A percentile compares a stretch with the other conserved stretches of the same genome.
phyloP scores from a whole-genome alignment of 2,797 vertebrate genomes.

The Sternotherus odoratus region DNA sequence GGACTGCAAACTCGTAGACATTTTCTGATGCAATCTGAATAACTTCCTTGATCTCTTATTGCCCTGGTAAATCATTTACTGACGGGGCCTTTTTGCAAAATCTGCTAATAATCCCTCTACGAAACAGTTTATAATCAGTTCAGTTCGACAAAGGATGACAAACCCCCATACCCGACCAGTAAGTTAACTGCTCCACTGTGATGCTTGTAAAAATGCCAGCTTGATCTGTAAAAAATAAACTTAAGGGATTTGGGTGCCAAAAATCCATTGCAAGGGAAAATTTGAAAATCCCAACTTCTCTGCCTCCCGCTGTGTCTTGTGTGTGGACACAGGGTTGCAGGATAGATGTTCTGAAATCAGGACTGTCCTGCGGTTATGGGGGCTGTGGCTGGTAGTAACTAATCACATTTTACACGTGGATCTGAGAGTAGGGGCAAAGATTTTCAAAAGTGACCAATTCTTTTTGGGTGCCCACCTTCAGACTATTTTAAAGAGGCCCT shows the following conservation, averaged over 20 bases:
- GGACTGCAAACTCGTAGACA: neutral
- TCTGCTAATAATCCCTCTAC: neutral
- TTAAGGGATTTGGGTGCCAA: neutral
- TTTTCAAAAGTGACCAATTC: neutral
- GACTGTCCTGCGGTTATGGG: rapidly evolving
- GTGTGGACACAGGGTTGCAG: neutral
- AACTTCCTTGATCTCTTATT: neutral
- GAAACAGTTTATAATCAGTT: neutral
- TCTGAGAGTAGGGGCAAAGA: neutral
- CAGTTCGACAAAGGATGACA: neutral
- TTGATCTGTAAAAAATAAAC: neutral
- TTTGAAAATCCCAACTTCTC: neutral
- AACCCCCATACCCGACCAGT: no score
- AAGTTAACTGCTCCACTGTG: neutral
- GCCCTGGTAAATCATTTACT: neutral
- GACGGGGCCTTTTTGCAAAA: neutral
- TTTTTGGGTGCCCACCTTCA: neutral
- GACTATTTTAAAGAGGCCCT: neutral
- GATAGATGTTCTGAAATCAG: rapidly evolving
- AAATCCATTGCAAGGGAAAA: neutral
- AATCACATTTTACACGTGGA: neutral
- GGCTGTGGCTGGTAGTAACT: slow-evolving; percentile 8
- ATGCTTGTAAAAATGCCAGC: neutral
- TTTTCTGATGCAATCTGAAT: neutral
- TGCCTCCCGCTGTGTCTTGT: neutral